These are phyloP conservation scores for Volucella bombylans DNA, from an alignment of 2,888 invertebrate species.

Conservation along the genomic window DNA sequence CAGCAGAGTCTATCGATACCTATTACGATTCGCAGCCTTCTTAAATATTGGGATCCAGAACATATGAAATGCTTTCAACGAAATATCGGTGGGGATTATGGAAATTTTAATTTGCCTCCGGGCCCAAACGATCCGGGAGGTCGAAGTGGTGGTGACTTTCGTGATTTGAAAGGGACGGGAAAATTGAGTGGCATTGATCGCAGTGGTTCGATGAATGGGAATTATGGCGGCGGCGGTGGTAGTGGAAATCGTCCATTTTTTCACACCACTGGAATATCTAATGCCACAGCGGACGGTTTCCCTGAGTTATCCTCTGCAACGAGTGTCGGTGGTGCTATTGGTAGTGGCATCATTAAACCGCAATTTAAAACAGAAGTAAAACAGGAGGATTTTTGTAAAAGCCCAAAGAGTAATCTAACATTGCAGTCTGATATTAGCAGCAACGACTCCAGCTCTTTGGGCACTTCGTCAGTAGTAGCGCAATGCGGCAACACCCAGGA, in stretches of 20 bases:
- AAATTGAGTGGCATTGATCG: constrained; percentile 69
- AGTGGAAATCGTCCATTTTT: constrained; percentile 58
- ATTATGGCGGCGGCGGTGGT: constrained; percentile 49
- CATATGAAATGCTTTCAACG: constrained; percentile 84
- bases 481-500: constrained; percentile 55
- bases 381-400: constrained; percentile 84
- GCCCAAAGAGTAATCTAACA: constrained; percentile 83
- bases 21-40: constrained; percentile 92
- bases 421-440: constrained; percentile 73
- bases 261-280: constrained; percentile 49
- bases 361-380: constrained; percentile 75
- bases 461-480: constrained; percentile 82
- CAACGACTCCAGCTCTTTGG: constrained; percentile 85
- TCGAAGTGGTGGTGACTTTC: constrained; percentile 83
- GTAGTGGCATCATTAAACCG: constrained; percentile 73
- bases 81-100: constrained; percentile 84
- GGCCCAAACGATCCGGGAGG: constrained; percentile 87
- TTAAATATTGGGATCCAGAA: constrained; percentile 93
- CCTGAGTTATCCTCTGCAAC: constrained; percentile 57
- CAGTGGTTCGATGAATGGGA: constrained; percentile 53
- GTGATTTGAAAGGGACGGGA: constrained; percentile 65
- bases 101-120: constrained; percentile 79
- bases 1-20: constrained; percentile 97
- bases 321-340: constrained; percentile 35
- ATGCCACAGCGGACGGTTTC: constrained; percentile 54